phyloP scores from a whole-genome alignment of 2,113 vertebrate species.

The Clarias magur region DNA sequence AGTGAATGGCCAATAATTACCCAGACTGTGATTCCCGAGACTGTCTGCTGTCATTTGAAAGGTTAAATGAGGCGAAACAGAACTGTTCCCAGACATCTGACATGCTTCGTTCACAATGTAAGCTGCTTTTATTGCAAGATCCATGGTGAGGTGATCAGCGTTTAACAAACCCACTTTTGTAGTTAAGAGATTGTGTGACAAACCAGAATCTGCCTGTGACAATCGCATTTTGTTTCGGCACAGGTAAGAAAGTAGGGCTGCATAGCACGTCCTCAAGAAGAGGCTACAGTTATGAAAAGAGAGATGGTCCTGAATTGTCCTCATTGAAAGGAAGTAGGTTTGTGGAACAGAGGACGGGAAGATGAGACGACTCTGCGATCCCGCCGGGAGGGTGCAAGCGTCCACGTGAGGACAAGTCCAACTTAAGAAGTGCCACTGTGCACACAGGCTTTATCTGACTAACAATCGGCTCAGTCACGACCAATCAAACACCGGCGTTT shows the following conservation, averaged over 20 bases:
- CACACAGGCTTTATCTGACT: background rate
- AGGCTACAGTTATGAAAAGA: conserved; percentile 60
- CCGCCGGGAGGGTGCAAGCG: conserved; percentile 34
- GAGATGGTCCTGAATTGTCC: conserved; percentile 51
- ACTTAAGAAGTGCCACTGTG: conserved; percentile 8
- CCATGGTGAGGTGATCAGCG: conserved; percentile 50
- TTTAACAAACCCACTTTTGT: conserved; percentile 68
- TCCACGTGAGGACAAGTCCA: conserved; percentile 30
- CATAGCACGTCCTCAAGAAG: conserved; percentile 56
- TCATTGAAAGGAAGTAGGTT: conserved; percentile 46
- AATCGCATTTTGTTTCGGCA: conserved; percentile 68
- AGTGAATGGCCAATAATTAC: background rate
- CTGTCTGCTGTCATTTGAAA: background rate
- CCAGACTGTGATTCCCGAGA: background rate
- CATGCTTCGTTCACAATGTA: conserved; percentile 46
- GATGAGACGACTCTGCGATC: conserved; percentile 19
- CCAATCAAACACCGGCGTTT: background rate
- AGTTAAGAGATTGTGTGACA: conserved; percentile 67
- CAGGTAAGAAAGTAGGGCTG: conserved; percentile 55
- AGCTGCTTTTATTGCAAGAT: conserved; percentile 52
- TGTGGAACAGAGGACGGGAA: conserved; percentile 38
- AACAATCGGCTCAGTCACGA: background rate
- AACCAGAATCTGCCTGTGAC: conserved; percentile 54
- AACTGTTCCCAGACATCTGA: conserved; percentile 54
- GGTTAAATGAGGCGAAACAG: conserved; percentile 8